These are phyloP conservation scores for Sinocyclocheilus anshuiensis DNA, from an alignment of 2,113 vertebrate genomes.

Conservation along the genomic window DNA sequence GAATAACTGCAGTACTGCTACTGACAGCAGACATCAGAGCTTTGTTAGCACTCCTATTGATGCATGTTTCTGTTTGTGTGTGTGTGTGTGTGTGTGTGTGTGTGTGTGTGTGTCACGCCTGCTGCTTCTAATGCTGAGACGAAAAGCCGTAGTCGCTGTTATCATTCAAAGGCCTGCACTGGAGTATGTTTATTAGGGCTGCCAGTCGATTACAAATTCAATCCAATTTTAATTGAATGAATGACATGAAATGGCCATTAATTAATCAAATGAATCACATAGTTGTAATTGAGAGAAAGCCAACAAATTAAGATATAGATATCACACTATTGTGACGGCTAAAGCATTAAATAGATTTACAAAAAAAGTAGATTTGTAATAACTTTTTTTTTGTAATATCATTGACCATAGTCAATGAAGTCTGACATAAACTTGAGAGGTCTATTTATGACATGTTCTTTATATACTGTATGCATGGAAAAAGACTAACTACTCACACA, in stretches of 20 bases:
- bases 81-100: constrained; percentile 11
- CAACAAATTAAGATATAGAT: background rate
- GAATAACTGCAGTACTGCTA: constrained; percentile 67
- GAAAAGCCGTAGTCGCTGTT: constrained; percentile 24
- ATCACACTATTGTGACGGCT: background rate
- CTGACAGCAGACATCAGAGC: constrained; percentile 63
- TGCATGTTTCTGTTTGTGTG: background rate
- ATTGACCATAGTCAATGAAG: no score
- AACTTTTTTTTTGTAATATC: no score
- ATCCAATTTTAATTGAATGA: background rate
- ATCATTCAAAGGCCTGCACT: constrained; percentile 23
- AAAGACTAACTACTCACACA: no score
- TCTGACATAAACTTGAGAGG: no score
- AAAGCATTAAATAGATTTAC: background rate
- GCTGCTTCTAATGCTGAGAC: constrained; percentile 28
- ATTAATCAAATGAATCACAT: constrained; percentile 3
- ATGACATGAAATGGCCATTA: background rate
- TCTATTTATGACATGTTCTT: no score
- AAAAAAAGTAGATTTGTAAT: no score
- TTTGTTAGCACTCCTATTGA: constrained; percentile 25
- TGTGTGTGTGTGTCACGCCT: background rate
- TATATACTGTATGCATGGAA: background rate
- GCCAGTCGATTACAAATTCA: constrained; percentile 3
- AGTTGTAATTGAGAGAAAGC: background rate
- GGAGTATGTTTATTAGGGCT: constrained; percentile 7